Evolutionary conservation across 35 echinoderm and acorn worm species (phyloP), one percentile per base, ranked within the genome.

Genomic region (Apostichopus japonicus): DNA sequence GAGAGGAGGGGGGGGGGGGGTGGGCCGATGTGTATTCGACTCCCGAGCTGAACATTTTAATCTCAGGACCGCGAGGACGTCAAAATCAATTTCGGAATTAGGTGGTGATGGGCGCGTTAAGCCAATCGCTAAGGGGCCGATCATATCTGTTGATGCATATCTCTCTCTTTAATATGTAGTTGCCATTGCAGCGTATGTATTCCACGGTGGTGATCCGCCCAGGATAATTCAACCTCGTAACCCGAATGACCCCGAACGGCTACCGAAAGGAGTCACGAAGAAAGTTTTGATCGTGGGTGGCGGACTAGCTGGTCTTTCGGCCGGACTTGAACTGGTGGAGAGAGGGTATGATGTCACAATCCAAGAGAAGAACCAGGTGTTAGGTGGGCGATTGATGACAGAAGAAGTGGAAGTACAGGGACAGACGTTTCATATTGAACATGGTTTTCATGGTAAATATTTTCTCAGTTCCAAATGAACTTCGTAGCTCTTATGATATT

Each of bases 241-340:
- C 75, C 97, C 97, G 2, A 77, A 90, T 90, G 97, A 96, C 79
- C 93, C 92, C 2, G 90, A 88, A 54, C 83, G 67, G 25, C 77
- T 99, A 27, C 93, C 93, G 10, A 23, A 72, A 9, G 97, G 94
- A 10, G 90, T 92, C 23, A 72, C 54, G 5, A 96, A 81, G 55
- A 91, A 72, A n/a, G 97, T 99, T 58, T 78, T 99, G 5, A 94
- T 99, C 5, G 92, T 94, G 27, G 97, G 96, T 4, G 96, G 93
- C 5, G 96, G 96, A 52, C 65, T 97, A 21, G 96, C 96, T 2
- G 94, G 96, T 55, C 76, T 97, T 23, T 97, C 96, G 52, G 96
- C 96, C 17, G 96, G 94, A 10, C 84, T 95, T 22, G 96, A 97
- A 86, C 88, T 97, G 62, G 94, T 65, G 5, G 96, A 97, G 65